Conservation (phyloP, 2,888 invertebrate genomes). For the Melitaea athalia region DNA sequence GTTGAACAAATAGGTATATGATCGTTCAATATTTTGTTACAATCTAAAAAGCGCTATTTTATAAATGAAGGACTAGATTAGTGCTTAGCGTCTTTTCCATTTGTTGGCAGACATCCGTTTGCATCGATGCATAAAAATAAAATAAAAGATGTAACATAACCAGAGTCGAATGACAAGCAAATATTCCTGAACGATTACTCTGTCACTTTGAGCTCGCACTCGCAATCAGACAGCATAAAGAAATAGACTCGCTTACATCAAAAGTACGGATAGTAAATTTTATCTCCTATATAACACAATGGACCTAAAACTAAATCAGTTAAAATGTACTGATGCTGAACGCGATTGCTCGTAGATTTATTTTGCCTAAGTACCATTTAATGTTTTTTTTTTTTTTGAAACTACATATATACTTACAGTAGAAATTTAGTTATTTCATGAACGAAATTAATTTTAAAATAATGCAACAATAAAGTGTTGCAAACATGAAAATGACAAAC, state of each 20-base stretch:
- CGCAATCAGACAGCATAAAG: conserved; percentile 30
- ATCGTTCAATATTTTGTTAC: too few relatives aligned
- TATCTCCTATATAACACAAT: conserved; percentile 35
- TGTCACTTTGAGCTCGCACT: conserved; percentile 32
- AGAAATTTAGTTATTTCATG: neutral
- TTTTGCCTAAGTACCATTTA: conserved; percentile 23
- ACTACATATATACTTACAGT: neutral
- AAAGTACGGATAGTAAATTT: conserved; percentile 31
- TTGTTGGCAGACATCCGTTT: conserved; percentile 21
- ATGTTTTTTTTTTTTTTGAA: neutral
- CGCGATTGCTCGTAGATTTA: conserved; percentile 25
- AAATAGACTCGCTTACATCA: conserved; percentile 27
- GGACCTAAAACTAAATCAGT: conserved; percentile 32
- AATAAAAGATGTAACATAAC: conserved; percentile 31
- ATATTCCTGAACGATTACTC: conserved; percentile 36
- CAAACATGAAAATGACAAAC: too few relatives aligned
- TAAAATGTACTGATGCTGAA: conserved; percentile 32
- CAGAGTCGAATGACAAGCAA: conserved; percentile 38
- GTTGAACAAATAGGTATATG: too few relatives aligned
- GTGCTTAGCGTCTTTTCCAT: conserved; percentile 17
- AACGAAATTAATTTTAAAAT: too few relatives aligned
- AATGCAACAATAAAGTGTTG: too few relatives aligned
- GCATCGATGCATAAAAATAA: conserved; percentile 6
- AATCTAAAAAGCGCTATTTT: too few relatives aligned
- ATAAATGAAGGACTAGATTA: neutral